phyloP scores from a whole-genome alignment of 2,888 invertebrate genomes.

The Lingula anatina region DNA sequence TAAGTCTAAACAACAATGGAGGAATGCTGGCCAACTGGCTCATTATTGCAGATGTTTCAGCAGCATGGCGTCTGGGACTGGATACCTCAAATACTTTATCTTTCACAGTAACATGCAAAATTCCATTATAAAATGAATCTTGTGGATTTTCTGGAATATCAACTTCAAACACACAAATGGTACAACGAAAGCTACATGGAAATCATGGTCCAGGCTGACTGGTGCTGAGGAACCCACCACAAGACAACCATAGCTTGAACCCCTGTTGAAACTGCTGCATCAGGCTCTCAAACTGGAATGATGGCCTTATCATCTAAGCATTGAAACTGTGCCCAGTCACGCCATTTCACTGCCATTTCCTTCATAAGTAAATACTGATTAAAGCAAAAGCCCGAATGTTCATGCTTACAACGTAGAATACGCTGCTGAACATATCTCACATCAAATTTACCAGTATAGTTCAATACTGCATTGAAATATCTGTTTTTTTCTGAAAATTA shows the following conservation, averaged over 20 bases:
- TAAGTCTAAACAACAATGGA: slow-evolving; percentile 5
- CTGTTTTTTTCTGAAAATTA: too few relatives aligned
- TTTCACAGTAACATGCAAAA: slow-evolving; percentile 15
- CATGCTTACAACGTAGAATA: too few relatives aligned
- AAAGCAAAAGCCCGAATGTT: slow-evolving; percentile 3
- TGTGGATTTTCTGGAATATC: slow-evolving; percentile 9
- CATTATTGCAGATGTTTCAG: slow-evolving; percentile 11
- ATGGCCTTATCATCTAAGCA: slow-evolving; percentile 15
- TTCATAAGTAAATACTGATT: slow-evolving; percentile 10
- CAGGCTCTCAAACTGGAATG: slow-evolving; percentile 12
- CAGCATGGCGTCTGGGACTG: slow-evolving; percentile 8
- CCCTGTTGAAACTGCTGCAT: slow-evolving; percentile 8
- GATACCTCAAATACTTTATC: slow-evolving; percentile 14
- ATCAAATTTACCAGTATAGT: too few relatives aligned
- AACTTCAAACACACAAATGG: slow-evolving; percentile 8
- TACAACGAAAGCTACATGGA: slow-evolving; percentile 5
- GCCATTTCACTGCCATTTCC: slow-evolving; percentile 7
- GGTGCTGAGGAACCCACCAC: not conserved
- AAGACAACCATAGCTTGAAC: slow-evolving; percentile 4
- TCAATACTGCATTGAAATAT: too few relatives aligned
- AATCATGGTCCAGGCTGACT: slow-evolving; percentile 10
- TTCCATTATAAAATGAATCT: slow-evolving; percentile 13
- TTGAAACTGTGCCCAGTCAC: slow-evolving; percentile 3
- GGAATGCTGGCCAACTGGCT: not conserved
- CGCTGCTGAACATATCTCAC: too few relatives aligned